Conservation (phyloP, 2,888 invertebrate genomes). For the Didymodactylos carnosus region DNA sequence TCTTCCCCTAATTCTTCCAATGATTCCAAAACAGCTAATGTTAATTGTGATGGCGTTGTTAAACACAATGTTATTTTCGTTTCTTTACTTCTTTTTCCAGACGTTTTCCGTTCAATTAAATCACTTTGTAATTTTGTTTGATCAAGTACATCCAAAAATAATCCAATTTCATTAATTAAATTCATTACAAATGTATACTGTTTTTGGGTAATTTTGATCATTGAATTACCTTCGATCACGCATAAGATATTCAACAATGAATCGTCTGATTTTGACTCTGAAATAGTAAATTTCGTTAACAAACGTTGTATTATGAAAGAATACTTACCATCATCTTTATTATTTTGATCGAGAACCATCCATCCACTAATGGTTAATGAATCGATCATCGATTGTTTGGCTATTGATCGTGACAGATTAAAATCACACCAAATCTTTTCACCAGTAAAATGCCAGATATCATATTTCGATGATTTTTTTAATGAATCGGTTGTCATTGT, state of each 20-base stretch:
- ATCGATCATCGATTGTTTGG: not conserved
- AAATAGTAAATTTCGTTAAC: no score
- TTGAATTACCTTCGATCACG: not conserved
- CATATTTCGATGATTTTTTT: not conserved
- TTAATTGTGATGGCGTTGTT: not conserved
- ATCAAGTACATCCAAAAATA: not conserved
- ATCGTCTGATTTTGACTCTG: no score
- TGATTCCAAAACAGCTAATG: not conserved
- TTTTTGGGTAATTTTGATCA: not conserved
- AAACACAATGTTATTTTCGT: not conserved
- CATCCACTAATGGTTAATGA: not conserved
- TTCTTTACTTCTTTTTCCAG: no score
- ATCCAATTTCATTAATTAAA: not conserved
- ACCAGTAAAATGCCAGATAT: not conserved
- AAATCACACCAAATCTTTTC: not conserved
- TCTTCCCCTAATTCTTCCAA: no score
- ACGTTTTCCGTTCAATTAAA: not conserved
- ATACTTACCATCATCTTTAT: not conserved
- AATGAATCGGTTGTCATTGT: not conserved
- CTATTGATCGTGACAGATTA: not conserved
- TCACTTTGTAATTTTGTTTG: not conserved
- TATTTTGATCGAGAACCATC: not conserved
- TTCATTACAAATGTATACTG: not conserved
- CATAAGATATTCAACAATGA: not conserved
- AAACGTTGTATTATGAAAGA: no score